Evolutionary conservation across 1,140 invertebrate species (phyloP).

Genomic region (Camponotus vicinus): DNA sequence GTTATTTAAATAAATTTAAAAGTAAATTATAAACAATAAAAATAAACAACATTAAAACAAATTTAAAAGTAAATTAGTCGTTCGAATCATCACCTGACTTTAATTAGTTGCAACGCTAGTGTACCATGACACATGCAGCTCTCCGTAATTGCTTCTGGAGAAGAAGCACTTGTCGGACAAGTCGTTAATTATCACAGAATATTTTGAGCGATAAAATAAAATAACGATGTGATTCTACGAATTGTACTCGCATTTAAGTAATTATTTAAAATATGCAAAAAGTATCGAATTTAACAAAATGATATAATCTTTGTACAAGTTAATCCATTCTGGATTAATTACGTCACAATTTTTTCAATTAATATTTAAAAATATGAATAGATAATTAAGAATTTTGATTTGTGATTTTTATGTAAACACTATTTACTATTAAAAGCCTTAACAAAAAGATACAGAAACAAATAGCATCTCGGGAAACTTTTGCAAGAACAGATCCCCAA

Average conservation of each 20-base stretch:
- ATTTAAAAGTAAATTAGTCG: slow-evolving; percentile 26
- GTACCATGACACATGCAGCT: not conserved
- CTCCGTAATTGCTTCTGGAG: slow-evolving; percentile 42
- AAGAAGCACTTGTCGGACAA: slow-evolving; percentile 24
- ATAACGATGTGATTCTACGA: not conserved
- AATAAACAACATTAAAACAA: too few species aligned
- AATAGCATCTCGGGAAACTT: not conserved
- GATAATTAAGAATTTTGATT: slow-evolving; percentile 12
- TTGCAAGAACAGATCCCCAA: not conserved
- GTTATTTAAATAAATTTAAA: slow-evolving; percentile 34
- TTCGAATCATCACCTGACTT: slow-evolving; percentile 15
- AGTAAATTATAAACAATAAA: too few species aligned
- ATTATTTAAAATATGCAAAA: slow-evolving; percentile 19
- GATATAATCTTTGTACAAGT: not conserved
- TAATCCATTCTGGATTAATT: not conserved
- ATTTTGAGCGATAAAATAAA: slow-evolving; percentile 19
- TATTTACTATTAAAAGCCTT: not conserved
- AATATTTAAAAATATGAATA: not conserved
- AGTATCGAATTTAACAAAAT: not conserved
- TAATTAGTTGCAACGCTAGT: slow-evolving; percentile 47
- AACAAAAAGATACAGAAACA: not conserved
- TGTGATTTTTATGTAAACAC: not conserved
- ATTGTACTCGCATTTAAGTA: not conserved
- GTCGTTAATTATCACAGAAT: slow-evolving; percentile 35
- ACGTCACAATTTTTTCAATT: not conserved